phyloP scores from a whole-genome alignment of 1,140 invertebrate species.

The Choristoneura fumiferana region DNA sequence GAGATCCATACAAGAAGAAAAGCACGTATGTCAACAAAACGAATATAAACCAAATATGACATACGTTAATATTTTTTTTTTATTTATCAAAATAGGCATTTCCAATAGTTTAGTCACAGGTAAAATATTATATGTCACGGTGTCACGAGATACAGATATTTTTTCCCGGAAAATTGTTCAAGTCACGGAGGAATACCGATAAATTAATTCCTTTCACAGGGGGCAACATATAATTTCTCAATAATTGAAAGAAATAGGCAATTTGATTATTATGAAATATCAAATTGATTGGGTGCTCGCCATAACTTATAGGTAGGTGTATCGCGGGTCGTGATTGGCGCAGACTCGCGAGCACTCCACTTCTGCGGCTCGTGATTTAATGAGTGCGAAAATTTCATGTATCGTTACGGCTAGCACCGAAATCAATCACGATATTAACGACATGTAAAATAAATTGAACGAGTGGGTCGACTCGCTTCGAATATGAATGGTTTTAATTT shows the following conservation, averaged over 20 bases:
- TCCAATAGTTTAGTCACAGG: no score
- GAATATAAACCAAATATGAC: no score
- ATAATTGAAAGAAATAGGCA: neutral
- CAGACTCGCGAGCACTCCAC: conserved; percentile 56
- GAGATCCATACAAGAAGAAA: no score
- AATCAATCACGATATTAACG: conserved; percentile 73
- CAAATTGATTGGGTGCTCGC: conserved; percentile 33
- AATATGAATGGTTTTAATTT: conserved; percentile 17
- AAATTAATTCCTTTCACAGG: no score
- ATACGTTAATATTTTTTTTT: no score
- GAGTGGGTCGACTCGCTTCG: conserved; percentile 20
- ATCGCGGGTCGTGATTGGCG: conserved; percentile 56
- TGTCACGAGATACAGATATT: no score
- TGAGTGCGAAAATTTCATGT: conserved; percentile 70
- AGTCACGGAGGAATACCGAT: no score
- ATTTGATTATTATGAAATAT: neutral
- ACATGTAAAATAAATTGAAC: conserved; percentile 67
- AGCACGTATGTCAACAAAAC: no score
- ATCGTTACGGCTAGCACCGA: conserved; percentile 63
- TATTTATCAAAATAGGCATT: no score
- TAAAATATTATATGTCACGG: no score
- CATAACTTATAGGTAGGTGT: conserved; percentile 56
- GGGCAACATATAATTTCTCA: no score
- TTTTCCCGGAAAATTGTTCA: no score
- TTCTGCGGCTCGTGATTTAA: conserved; percentile 60